Evolutionary conservation across 1,140 invertebrate genomes (phyloP), one percentile per base, ranked within the genome.

Genomic region (Ganaspis sp.): DNA sequence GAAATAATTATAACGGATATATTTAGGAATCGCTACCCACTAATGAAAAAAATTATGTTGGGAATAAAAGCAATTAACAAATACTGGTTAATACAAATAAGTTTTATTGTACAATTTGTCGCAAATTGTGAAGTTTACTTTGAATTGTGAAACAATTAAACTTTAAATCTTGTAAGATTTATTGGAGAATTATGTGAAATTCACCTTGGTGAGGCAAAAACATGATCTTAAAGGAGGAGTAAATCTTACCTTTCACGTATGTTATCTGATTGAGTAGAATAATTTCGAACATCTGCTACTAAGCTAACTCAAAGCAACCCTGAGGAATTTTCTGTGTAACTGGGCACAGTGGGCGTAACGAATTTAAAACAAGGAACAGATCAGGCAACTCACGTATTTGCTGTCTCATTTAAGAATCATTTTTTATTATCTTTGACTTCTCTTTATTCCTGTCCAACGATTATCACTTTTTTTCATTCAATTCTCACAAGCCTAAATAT

Each of bases 251-350:
- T 64, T 15, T 64, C 54, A 64, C 54, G 21, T 64, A n/a, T n/a
- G 9, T 64, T 64, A 64, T 64, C 54, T 64, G 54, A 64, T 64
- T 64, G 54, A 64, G 54, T 64, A 64, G 23, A 23, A 64, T 64
- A 64, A 64, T 64, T 64, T 64, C 15, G 54, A 64, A 64, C 54
- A 64, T 23, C 54, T 64, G 54, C 54, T 64, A 64, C 54, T 64
- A 64, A 29, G 26, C 54, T 23, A 64, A 64, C 54, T 64, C 54
- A 1, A 15, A 64, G 54, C 54, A 64, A 23, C 54, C 54, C 54
- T 64, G 23, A 64, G 54, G 54, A 64, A 29, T 64, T 64, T 64
- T 64, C 54, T 64, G 54, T 64, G 26, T 29, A 58, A 64, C 54
- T 64, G 23, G 54, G 54, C 54, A 64, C 26, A 29, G 54, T 64